A percentile compares a stretch with the other conserved stretches of the same genome.
Evolutionary conservation across 2,797 vertebrate species (phyloP).

Genomic region (Coregonus ussuriensis): DNA sequence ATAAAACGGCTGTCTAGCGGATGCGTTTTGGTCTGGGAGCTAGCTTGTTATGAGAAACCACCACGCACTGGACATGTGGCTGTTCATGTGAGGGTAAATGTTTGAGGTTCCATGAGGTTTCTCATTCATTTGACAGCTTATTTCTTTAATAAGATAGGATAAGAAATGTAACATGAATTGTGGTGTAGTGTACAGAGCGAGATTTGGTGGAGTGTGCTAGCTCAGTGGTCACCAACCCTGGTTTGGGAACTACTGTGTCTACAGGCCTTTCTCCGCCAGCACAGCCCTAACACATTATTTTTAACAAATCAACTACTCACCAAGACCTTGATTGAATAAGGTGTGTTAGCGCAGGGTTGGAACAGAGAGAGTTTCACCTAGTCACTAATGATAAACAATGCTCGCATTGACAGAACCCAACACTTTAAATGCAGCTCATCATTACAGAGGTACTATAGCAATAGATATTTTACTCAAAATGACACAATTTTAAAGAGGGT

Average conservation of each 20-base stretch:
- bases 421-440: conserved; percentile 56
- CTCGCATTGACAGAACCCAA: conserved; percentile 51
- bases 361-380: not conserved
- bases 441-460: conserved; percentile 36
- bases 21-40: conserved; percentile 12
- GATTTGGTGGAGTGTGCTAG: too few relatives aligned
- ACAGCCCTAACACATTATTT: too few relatives aligned
- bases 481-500: conserved; percentile 51
- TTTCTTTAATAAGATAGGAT: not conserved
- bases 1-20: conserved; percentile 17
- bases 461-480: conserved; percentile 53
- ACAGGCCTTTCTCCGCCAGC: too few relatives aligned
- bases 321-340: not conserved
- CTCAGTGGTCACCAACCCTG: too few relatives aligned
- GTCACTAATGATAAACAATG: not conserved
- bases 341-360: not conserved
- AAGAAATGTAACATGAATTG: too few relatives aligned
- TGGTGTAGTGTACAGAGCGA: too few relatives aligned
- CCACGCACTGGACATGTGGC: conserved; percentile 1
- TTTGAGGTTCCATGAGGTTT: conserved; percentile 24
- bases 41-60: conserved; percentile 11
- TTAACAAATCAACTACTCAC: too few relatives aligned
- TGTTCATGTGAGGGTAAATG: conserved; percentile 13
- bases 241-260: too few relatives aligned
- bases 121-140: not conserved